Base-by-base conservation (phyloP, 2,888 invertebrate genomes). In the Gymnoscelis rufifasciata region DNA sequence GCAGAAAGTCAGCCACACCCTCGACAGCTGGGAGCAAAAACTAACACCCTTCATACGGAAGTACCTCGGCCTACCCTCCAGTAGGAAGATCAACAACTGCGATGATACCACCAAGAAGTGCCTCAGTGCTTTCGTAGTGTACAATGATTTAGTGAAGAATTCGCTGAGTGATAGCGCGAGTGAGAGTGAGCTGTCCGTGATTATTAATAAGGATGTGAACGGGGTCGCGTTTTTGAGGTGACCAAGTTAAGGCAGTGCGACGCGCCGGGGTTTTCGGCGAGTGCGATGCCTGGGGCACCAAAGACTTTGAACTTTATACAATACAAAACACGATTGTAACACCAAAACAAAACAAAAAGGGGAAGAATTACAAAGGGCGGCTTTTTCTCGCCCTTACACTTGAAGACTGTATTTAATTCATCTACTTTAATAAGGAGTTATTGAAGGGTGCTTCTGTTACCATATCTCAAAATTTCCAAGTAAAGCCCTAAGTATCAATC, bases 21-120 rank as follows among this genome's bases (percentile, higher is more conserved):
- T 93, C 40, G 91, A 92, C 61, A 61, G 62, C 8, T 91, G 91
- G 89, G 91, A 92, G 65, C 47, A 68, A 0, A 70, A 71, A 28
- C 59, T 91, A 0, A 67, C 71, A 3, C 80, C 88, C 0, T 64
- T 74, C 29, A 51, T 92, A 19, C 71, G 83, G 36, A 83, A 83
- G 38, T 92, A 91, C 55, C 53, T 92, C 7, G 89, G 89, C 0
- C 56, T 80, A 14, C 78, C 89, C 0, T 73, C 77, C 51, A 71
- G 66, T 27, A 66, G 74, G 30, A 76, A 60, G 24, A 64, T 77
- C 0, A 58, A 56, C 15, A 52, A 64, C 0, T 78, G 74, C 27
- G 84, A 83, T 12, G 69, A 73, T 0, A 71, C 67, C 0, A 44
- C 72, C 1, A 74, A 88, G 43, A 75, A 74, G 43, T 88, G 84